A percentile compares a stretch with the other conserved stretches of the same genome.
phyloP scores from a whole-genome alignment of 1,140 invertebrate species.

The Drosophila ananassae region DNA sequence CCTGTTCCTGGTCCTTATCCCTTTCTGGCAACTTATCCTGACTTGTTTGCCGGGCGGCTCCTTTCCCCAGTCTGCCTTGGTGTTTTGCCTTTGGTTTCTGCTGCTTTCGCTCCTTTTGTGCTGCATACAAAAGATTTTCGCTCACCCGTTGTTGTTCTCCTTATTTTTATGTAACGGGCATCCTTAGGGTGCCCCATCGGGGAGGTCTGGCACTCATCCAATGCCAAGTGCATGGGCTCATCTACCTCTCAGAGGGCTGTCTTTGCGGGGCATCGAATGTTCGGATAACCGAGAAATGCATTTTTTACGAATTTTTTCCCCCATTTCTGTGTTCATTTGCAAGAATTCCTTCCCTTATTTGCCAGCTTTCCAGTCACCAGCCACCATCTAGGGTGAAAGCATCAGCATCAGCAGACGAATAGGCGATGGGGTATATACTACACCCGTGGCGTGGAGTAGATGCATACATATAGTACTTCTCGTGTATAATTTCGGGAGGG shows the following conservation, averaged over 20 bases:
- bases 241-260: not conserved
- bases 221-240: not conserved
- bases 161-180: conserved; percentile 26
- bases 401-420: conserved; percentile 22
- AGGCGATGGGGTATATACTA: conserved; percentile 8
- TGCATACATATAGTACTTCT: conserved; percentile 17
- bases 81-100: conserved; percentile 41
- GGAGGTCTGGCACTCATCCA: conserved; percentile 9
- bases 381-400: conserved; percentile 13
- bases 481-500: conserved; percentile 36
- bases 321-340: conserved; percentile 78
- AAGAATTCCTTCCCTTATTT: conserved; percentile 80
- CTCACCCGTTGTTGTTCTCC: conserved; percentile 63
- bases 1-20: conserved; percentile 36
- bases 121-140: conserved; percentile 76
- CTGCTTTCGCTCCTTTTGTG: conserved; percentile 66
- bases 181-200: conserved; percentile 9
- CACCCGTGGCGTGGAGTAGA: conserved; percentile 5
- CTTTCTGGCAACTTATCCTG: conserved; percentile 57
- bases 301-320: conserved; percentile 46
- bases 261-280: conserved; percentile 26
- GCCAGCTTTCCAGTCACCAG: not conserved
- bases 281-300: conserved; percentile 24
- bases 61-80: conserved; percentile 9
- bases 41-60: conserved; percentile 59